phyloP scores from a whole-genome alignment of 2,888 invertebrate species.

The Harpalus rubripes region DNA sequence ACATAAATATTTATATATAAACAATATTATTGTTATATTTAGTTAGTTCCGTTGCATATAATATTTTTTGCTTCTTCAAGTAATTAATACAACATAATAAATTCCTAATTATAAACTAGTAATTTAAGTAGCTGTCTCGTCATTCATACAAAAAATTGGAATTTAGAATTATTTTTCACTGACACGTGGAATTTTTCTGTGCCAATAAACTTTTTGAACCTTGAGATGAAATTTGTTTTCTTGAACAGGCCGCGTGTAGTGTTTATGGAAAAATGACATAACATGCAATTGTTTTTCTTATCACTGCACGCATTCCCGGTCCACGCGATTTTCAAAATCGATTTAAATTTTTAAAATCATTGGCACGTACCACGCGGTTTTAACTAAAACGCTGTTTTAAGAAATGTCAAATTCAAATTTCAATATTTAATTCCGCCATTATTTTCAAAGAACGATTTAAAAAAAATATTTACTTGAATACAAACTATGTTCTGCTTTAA shows the following conservation, averaged over 20 bases:
- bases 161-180: slow-evolving; percentile 19
- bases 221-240: slow-evolving; percentile 36
- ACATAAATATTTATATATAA: not conserved
- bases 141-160: slow-evolving; percentile 15
- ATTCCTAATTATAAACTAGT: not conserved
- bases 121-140: not conserved
- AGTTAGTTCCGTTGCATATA: not conserved
- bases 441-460: too few species aligned
- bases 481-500: too few species aligned
- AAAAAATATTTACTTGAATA: too few species aligned
- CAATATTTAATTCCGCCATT: too few species aligned
- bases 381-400: too few species aligned
- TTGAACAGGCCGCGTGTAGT: slow-evolving; percentile 14
- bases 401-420: too few species aligned
- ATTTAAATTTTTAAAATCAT: not conserved
- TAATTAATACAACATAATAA: not conserved
- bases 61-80: not conserved
- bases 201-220: slow-evolving; percentile 47
- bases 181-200: slow-evolving; percentile 34
- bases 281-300: slow-evolving; percentile 50
- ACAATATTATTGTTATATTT: not conserved
- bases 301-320: not conserved
- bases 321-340: not conserved
- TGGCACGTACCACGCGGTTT: too few species aligned
- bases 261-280: not conserved